Base-by-base conservation (phyloP, 2,888 invertebrate genomes). In the Helleia helle region DNA sequence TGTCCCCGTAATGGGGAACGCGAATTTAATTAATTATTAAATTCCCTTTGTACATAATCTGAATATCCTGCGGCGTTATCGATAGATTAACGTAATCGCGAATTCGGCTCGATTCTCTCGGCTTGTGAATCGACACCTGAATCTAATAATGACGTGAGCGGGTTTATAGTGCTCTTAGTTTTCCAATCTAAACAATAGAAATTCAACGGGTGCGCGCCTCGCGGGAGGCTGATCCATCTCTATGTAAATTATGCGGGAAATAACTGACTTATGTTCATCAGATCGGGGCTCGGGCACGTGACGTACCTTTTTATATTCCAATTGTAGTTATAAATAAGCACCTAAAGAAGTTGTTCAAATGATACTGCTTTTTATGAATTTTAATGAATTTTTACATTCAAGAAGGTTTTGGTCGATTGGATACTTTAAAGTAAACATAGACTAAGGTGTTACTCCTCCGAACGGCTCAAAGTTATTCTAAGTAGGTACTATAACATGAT, bases 181-280 rank as follows among this genome's bases (percentile, higher is more conserved):
- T 84, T 84, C 84, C 83, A 83, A 84, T 84, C 75, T 81, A 81
- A 81, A 84, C 81, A 84, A 84, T 84, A 83, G 81, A 80, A 83
- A 84, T 84, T 83, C 84, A 76, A 65, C 81, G 77, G 83, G 77
- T 80, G 80, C 80, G 56, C 70, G 66, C 49, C 83, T 74, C 83
- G 52, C 54, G 84, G 83, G 84, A 81, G 66, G 49, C 60, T 68
- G 71, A 73, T 80, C 79, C 71, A 84, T 84, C 72, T 84, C 80
- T 84, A 84, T 84, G 84, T 80, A 83, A 84, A 84, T 83, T 76
- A 81, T 76, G 68, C 73, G 56, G 75, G 75, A 75, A 81, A 83
- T 81, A 76, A 76, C 58, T 53, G 73, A 72, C 77, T 81, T 75
- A 67, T 49, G 69, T 65, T 79, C 72, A 75, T 76, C 76, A 72